A percentile compares a stretch with the other conserved stretches of the same genome.
phyloP scores from a whole-genome alignment of 1,140 invertebrate species.

The Achroia grisella region DNA sequence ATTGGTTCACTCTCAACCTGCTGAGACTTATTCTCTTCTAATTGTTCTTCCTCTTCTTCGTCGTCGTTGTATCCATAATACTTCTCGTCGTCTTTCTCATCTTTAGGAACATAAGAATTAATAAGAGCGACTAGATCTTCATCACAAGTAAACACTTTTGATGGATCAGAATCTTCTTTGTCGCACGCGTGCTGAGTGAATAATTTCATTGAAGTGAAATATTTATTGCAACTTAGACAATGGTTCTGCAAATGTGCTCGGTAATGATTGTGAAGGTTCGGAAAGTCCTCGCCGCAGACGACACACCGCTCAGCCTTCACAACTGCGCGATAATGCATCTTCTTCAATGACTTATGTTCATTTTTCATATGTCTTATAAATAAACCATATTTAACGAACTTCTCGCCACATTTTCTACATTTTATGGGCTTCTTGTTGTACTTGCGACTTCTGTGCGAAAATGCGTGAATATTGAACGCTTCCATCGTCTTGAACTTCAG shows the following conservation, averaged over 20 bases:
- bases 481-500: slow-evolving; percentile 67
- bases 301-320: slow-evolving; percentile 55
- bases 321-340: slow-evolving; percentile 51
- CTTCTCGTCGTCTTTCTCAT: slow-evolving; percentile 57
- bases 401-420: slow-evolving; percentile 58
- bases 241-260: slow-evolving; percentile 58
- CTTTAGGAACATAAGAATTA: slow-evolving; percentile 51
- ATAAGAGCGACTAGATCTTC: slow-evolving; percentile 43
- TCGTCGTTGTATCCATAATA: slow-evolving; percentile 48
- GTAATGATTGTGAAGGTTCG: slow-evolving; percentile 68
- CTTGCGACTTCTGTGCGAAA: slow-evolving; percentile 61
- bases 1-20: background rate
- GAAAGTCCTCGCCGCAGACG: slow-evolving; percentile 58
- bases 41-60: slow-evolving; percentile 16
- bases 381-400: slow-evolving; percentile 60
- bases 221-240: slow-evolving; percentile 54
- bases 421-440: slow-evolving; percentile 65
- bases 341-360: slow-evolving; percentile 55
- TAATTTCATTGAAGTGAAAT: slow-evolving; percentile 55
- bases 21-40: background rate
- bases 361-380: slow-evolving; percentile 61
- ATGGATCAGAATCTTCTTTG: slow-evolving; percentile 49
- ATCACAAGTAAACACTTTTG: slow-evolving; percentile 53
- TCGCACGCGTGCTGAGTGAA: slow-evolving; percentile 57
- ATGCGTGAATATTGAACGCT: slow-evolving; percentile 65